Conservation (phyloP, 2,113 vertebrate species). For the Heterocephalus glaber region DNA sequence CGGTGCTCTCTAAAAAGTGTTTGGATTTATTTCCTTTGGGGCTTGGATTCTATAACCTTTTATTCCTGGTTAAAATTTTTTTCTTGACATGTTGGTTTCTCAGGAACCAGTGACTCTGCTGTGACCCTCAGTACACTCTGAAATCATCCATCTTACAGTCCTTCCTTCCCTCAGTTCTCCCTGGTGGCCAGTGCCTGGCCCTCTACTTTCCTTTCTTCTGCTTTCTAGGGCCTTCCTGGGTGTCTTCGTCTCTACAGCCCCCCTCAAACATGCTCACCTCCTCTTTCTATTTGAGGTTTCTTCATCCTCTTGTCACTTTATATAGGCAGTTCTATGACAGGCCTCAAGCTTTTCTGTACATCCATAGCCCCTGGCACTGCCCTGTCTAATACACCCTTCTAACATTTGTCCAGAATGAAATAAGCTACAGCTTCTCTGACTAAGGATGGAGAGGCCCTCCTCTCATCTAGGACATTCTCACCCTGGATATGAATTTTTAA, state of each 20-base stretch:
- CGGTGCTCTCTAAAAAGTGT: neutral
- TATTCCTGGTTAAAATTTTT: neutral
- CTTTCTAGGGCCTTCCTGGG: neutral
- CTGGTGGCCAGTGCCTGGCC: neutral
- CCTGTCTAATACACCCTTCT: neutral
- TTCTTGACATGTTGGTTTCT: neutral
- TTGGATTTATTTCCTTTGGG: neutral
- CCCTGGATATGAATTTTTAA: neutral
- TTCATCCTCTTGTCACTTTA: neutral
- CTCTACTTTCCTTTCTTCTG: neutral
- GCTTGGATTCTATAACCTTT: neutral
- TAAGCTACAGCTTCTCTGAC: neutral
- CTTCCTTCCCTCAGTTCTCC: neutral
- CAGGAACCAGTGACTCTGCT: neutral
- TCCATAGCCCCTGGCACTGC: neutral
- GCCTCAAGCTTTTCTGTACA: neutral
- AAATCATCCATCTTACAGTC: neutral
- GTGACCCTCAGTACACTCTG: neutral
- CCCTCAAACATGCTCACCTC: neutral
- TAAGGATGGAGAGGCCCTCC: neutral
- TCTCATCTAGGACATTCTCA: neutral
- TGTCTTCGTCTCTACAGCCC: neutral
- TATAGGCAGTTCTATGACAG: neutral
- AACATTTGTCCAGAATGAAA: neutral
- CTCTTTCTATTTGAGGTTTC: neutral